Percentiles rank a stretch among this genome's conserved stretches.
phyloP scores from a whole-genome alignment of 2,888 invertebrate genomes.

The Noctuana brunneofusca region DNA sequence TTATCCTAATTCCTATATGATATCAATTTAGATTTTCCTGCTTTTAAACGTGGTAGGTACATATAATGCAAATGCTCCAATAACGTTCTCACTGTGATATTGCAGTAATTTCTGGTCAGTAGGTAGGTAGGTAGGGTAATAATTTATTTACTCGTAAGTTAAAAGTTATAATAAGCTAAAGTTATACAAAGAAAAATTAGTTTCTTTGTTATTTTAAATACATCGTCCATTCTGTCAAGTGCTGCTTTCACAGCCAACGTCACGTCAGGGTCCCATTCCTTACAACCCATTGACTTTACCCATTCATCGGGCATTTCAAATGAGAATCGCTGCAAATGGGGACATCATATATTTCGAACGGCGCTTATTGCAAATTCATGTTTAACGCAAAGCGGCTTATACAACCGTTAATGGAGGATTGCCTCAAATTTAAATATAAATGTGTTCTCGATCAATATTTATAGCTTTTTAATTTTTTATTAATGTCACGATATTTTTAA shows the following conservation, averaged over 20 bases:
- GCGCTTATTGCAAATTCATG: conserved; percentile 25
- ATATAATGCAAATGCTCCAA: too few species aligned
- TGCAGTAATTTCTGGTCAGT: too few species aligned
- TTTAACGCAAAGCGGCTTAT: conserved; percentile 18
- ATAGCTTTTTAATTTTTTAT: neutral
- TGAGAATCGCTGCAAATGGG: conserved; percentile 52
- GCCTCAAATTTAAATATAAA: conserved; percentile 5
- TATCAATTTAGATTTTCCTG: too few species aligned
- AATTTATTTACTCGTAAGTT: too few species aligned
- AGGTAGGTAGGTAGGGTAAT: too few species aligned
- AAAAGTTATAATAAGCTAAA: too few species aligned
- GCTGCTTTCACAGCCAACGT: conserved; percentile 47
- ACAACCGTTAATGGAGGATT: neutral
- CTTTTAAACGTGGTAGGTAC: too few species aligned
- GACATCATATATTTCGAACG: conserved; percentile 25
- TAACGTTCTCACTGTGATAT: too few species aligned
- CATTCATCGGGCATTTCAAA: conserved; percentile 78
- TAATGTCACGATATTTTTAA: conserved; percentile 12
- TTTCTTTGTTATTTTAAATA: too few species aligned
- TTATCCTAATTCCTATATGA: too few species aligned
- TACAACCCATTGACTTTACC: conserved; percentile 78
- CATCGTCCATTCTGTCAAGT: neutral
- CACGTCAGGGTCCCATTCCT: conserved; percentile 78
- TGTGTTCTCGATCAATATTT: neutral
- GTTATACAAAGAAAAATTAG: too few species aligned